Percentiles rank a stretch among this genome's conserved stretches.
These are phyloP conservation scores for Cerastis leucographa DNA, from an alignment of 2,888 invertebrate species.

Conservation along the genomic window DNA sequence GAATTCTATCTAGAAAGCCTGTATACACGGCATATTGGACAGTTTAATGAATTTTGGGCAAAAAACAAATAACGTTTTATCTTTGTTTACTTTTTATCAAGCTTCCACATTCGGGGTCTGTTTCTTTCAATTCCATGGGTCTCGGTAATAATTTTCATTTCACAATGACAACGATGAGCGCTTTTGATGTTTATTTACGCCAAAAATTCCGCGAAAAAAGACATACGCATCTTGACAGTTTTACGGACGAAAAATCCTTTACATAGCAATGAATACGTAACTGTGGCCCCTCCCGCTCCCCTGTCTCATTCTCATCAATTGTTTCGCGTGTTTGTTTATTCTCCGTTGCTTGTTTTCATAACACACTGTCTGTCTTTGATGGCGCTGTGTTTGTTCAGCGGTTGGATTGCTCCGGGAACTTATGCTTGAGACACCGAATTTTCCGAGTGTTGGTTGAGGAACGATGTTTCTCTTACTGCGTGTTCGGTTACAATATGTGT, in stretches of 20 bases:
- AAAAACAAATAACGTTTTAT: slow-evolving; percentile 42
- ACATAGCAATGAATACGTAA: slow-evolving; percentile 80
- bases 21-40: not conserved
- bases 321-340: slow-evolving; percentile 88
- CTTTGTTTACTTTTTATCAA: slow-evolving; percentile 55
- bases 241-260: slow-evolving; percentile 79
- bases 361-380: slow-evolving; percentile 89
- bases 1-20: not conserved
- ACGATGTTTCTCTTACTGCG: slow-evolving; percentile 59
- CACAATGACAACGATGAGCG: slow-evolving; percentile 59
- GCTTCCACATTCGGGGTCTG: slow-evolving; percentile 36
- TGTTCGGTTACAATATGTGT: slow-evolving; percentile 47
- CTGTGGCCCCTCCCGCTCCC: slow-evolving; percentile 67
- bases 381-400: slow-evolving; percentile 84
- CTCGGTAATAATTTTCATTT: slow-evolving; percentile 64
- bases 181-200: slow-evolving; percentile 69
- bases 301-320: slow-evolving; percentile 86
- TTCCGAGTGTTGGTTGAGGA: slow-evolving; percentile 62
- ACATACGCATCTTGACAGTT: slow-evolving; percentile 74
- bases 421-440: slow-evolving; percentile 73
- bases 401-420: slow-evolving; percentile 81
- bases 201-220: slow-evolving; percentile 71
- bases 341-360: slow-evolving; percentile 89
- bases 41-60: slow-evolving; percentile 42
- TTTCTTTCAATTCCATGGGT: slow-evolving; percentile 60